Percentiles rank a stretch among this genome's conserved stretches.
These are phyloP conservation scores for Limnephilus auricula DNA, from an alignment of 2,888 invertebrate species.

Conservation along the genomic window DNA sequence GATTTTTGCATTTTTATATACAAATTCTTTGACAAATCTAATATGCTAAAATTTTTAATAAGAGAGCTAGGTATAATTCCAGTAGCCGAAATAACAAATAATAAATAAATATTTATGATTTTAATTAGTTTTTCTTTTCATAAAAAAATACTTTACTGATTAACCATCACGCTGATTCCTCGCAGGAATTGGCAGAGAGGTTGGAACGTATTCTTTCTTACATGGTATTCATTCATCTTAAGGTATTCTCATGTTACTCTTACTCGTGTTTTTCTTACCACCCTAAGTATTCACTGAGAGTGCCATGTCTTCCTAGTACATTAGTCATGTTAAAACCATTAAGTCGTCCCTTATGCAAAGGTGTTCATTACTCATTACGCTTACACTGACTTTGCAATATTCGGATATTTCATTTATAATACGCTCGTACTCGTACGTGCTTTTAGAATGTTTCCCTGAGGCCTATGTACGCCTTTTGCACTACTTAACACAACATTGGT, in stretches of 20 bases:
- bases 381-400: not conserved
- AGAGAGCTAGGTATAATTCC: no score
- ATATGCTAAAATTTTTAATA: no score
- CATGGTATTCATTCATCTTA: not conserved
- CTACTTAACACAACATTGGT: not conserved
- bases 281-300: not conserved
- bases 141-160: not conserved
- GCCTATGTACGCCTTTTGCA: not conserved
- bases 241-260: no score
- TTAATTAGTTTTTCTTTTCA: not conserved
- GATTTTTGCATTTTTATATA: no score
- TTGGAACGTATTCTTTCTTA: not conserved
- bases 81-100: no score
- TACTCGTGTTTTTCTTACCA: not conserved
- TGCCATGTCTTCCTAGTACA: not conserved
- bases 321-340: not conserved
- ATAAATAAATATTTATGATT: no score
- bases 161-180: not conserved
- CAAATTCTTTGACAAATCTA: no score
- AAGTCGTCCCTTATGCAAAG: no score
- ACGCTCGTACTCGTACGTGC: not conserved
- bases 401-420: not conserved
- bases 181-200: not conserved
- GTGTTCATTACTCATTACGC: not conserved
- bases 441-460: no score